Base-by-base conservation (phyloP, 53 echinoderm and acorn worm species). In the Arbacia lixula region DNA sequence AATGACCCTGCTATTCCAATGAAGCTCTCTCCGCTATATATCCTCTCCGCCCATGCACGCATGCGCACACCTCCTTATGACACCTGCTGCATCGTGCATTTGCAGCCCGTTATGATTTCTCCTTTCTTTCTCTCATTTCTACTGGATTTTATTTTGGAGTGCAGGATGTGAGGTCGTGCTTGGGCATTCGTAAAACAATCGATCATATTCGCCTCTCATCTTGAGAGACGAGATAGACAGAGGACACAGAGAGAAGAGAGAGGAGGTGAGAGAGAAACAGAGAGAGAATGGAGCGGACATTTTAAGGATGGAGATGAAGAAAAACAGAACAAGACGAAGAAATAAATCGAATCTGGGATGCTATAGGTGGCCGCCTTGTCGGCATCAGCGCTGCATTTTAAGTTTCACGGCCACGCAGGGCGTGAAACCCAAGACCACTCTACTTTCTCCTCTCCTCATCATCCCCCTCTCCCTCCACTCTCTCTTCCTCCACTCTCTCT, bases 91-190 rank as follows among this genome's bases (percentile, higher is more conserved):
- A 6, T 16, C 12, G 29, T 5, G 12, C 43, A 30, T 43, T 46
- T 30, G 17, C 25, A 1, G 1, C 4, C 27, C 42, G 4, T 21
- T 74, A 31, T 53, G 74, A 33, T 53, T 74, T 31, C 52, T 19
- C 24, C 8, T 62, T 32, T 61, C 1, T 28, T 26, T n/a, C n/a
- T n/a, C n/a, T n/a, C n/a, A n/a, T n/a, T n/a, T n/a, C n/a, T n/a
- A n/a, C n/a, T n/a, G n/a, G n/a, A n/a, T 1, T 61, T 1, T 32
- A 21, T 67, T 53, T 5, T 74, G 49, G 53, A 74, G 74, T 74
- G 74, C 74, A 74, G 74, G 74, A 74, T 74, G 74, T 53, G 74
- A 53, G 46, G 33, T 16, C 74, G 74, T 74, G 74, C 74, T 53
- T 74, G 21, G 34, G 74, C 50, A 74, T 74, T 74, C 54, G 33